Conservation (phyloP, 2,797 vertebrate species). For the Manis javanica region DNA sequence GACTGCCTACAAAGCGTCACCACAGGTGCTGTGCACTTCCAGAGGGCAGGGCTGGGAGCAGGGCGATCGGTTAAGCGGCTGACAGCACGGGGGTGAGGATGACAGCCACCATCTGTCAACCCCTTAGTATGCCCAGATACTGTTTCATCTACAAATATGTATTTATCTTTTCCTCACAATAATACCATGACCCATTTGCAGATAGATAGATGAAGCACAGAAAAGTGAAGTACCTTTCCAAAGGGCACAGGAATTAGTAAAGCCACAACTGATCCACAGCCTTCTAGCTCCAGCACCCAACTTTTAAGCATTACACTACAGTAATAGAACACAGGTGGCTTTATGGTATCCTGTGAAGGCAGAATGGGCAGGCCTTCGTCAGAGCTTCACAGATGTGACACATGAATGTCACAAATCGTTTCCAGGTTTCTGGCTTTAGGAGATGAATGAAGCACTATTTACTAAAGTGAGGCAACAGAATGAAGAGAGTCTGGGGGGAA, state of each 20-base stretch:
- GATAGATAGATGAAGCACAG: neutral
- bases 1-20: neutral
- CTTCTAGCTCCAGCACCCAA: neutral
- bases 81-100: rapidly evolving
- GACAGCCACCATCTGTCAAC: too few relatives aligned
- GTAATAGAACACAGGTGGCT: neutral
- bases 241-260: neutral
- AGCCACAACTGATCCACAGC: neutral
- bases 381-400: neutral
- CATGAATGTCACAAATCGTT: neutral
- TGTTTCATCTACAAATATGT: neutral
- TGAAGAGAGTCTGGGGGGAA: neutral
- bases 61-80: neutral
- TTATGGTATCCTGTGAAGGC: neutral
- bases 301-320: neutral
- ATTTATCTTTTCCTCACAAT: neutral
- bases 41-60: neutral
- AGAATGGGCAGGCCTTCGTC: neutral
- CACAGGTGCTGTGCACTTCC: neutral
- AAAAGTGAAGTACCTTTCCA: neutral
- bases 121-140: rapidly evolving
- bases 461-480: neutral
- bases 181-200: neutral
- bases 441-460: neutral
- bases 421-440: neutral